Evolutionary conservation across 2,113 vertebrate genomes (phyloP).

Genomic region (Microcebus murinus): DNA sequence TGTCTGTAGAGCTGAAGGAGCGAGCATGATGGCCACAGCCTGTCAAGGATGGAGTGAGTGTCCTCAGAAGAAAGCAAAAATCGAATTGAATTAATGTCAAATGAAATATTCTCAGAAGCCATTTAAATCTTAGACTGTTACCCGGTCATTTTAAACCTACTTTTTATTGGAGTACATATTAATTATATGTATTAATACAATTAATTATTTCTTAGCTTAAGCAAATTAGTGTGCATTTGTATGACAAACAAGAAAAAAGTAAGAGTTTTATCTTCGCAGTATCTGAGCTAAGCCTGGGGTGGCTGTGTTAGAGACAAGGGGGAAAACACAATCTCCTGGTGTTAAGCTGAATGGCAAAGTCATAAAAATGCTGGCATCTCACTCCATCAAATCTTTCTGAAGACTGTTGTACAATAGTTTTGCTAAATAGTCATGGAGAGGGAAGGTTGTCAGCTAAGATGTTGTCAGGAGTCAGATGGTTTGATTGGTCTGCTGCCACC

Average conservation of each 20-base stretch:
- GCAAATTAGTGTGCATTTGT: neutral
- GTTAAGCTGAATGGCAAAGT: neutral
- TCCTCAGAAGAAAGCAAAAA: neutral
- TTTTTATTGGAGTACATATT: neutral
- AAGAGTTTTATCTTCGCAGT: neutral
- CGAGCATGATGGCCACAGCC: neutral
- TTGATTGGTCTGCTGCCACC: neutral
- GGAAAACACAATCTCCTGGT: neutral
- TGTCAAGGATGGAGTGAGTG: neutral
- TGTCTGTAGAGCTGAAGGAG: neutral
- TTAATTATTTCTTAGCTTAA: slow-evolving; percentile 23
- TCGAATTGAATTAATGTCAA: neutral
- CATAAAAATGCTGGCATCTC: neutral
- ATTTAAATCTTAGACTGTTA: neutral
- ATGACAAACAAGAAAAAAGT: neutral
- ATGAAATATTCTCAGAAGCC: neutral
- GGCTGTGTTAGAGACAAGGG: neutral
- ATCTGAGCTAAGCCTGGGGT: neutral
- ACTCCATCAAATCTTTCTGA: neutral
- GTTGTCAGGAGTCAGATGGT: neutral
- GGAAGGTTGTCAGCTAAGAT: neutral
- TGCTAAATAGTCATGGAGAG: neutral
- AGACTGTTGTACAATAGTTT: neutral
- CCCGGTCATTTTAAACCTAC: neutral
- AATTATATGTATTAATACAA: neutral